These are phyloP conservation scores for Ophion ventricosus DNA, from an alignment of 2,888 invertebrate species.

Conservation along the genomic window DNA sequence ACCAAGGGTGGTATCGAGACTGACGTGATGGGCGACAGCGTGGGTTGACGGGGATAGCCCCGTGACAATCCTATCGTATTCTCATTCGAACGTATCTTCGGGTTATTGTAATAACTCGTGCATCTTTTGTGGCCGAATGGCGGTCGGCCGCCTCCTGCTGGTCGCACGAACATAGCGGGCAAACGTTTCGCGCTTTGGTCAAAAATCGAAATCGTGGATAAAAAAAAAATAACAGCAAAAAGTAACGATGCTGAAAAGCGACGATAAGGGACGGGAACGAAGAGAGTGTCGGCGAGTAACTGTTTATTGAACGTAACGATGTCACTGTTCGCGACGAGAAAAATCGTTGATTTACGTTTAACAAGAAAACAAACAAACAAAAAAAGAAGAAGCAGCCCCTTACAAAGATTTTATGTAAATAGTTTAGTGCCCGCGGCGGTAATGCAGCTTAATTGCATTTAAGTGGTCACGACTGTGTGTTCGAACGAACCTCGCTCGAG, in stretches of 20 bases:
- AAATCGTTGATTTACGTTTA: conserved; percentile 74
- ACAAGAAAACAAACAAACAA: conserved; percentile 44
- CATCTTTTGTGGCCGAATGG: conserved; percentile 32
- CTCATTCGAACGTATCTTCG: conserved; percentile 56
- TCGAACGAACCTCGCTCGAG: conserved; percentile 42
- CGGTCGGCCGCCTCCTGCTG: conserved; percentile 31
- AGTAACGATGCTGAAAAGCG: conserved; percentile 44
- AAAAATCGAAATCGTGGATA: conserved; percentile 74
- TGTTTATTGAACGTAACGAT: conserved; percentile 76
- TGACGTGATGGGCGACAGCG: conserved; percentile 81
- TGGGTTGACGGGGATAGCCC: conserved; percentile 75
- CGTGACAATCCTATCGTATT: conserved; percentile 33
- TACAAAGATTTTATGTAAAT: conserved; percentile 80
- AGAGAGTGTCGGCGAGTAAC: conserved; percentile 74
- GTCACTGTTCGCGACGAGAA: conserved; percentile 70
- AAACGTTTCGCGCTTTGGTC: conserved; percentile 56
- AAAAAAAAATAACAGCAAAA: conserved; percentile 36
- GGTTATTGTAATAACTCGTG: conserved; percentile 9
- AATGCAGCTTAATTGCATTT: conserved; percentile 57
- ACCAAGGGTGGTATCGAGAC: conserved; percentile 74
- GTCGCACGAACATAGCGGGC: conserved; percentile 56
- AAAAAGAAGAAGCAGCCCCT: conserved; percentile 68
- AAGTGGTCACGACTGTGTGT: conserved; percentile 39
- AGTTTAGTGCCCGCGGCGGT: conserved; percentile 65
- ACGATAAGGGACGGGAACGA: conserved; percentile 69